Base-by-base conservation (phyloP, 2,888 invertebrate species). In the Tanytarsus gracilentus region DNA sequence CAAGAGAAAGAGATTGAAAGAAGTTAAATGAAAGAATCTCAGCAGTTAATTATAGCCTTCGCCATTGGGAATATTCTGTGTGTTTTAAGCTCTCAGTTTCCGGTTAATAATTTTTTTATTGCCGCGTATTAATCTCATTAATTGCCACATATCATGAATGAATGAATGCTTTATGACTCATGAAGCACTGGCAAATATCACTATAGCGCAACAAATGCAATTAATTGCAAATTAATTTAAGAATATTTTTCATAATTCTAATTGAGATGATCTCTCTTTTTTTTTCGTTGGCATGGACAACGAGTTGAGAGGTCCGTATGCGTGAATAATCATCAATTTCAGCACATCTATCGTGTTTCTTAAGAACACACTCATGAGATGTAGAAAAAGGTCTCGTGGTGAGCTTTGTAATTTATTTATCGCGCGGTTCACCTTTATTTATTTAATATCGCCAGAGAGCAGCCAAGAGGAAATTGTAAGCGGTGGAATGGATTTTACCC, bases 81-180 rank as follows among this genome's bases (percentile, higher is more conserved):
- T 55, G 55, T 55, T 55, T 55, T 55, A 55, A 40, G 44, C 44
- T 18, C 25, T 40, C 33, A 21, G 40, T 55, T 55, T 55, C 55
- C 55, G 55, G 55, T 55, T 55, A 25, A 40, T 52, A 29, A 18
- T 52, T 8, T 3, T 2, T 40, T 8, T 40, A n/a, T 40, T 14
- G 7, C 16, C 33, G 18, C 18, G 8, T 33, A 7, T 18, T 40
- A 26, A 33, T 26, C 33, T 11, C 55, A 40, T 55, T 26, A 55
- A 55, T 55, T 40, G 55, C 55, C 55, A 23, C 18, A 23, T 30
- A 9, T n/a, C 39, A 5, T 39, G 39, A 39, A n/a, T n/a, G n/a
- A n/a, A n/a, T n/a, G n/a, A n/a, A n/a, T n/a, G 23, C 18, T 23
- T n/a, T 33, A 33, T 18, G 21, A 44, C 23, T 44, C 44, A 23